These are phyloP conservation scores for Pristiophorus japonicus DNA, from an alignment of 2,113 vertebrate species.

Conservation along the genomic window DNA sequence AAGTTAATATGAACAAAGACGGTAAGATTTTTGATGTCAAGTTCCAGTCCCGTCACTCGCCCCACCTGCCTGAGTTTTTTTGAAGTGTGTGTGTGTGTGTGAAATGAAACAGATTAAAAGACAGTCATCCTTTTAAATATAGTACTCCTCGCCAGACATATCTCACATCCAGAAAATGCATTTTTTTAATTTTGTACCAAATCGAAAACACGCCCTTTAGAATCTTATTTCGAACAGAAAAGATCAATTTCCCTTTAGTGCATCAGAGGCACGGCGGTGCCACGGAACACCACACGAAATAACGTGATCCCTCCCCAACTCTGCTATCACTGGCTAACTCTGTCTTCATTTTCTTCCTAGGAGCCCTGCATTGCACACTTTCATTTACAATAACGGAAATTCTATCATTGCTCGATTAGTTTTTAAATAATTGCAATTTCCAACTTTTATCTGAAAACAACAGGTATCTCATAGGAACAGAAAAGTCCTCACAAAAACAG, in stretches of 20 bases:
- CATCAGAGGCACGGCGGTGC: no score
- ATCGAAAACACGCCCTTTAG: neutral
- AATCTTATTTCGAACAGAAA: neutral
- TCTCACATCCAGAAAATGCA: no score
- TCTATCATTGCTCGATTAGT: neutral
- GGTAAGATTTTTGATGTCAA: slow-evolving; percentile 65
- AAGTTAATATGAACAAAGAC: slow-evolving; percentile 99
- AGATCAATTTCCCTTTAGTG: neutral
- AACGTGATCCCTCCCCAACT: neutral
- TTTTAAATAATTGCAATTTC: neutral
- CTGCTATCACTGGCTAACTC: neutral
- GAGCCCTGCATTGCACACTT: neutral
- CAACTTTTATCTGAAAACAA: neutral
- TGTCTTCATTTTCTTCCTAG: neutral
- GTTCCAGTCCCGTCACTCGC: slow-evolving; percentile 23
- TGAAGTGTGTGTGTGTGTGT: neutral
- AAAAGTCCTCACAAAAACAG: neutral
- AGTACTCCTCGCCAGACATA: neutral
- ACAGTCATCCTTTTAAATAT: neutral
- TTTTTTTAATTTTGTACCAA: neutral
- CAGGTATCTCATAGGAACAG: neutral
- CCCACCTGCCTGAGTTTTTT: neutral
- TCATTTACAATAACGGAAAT: neutral
- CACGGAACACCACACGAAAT: neutral
- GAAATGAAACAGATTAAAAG: neutral